Percentiles rank a stretch among this genome's conserved stretches.
phyloP scores from a whole-genome alignment of 1,140 invertebrate genomes.

The Pomacea maculata region DNA sequence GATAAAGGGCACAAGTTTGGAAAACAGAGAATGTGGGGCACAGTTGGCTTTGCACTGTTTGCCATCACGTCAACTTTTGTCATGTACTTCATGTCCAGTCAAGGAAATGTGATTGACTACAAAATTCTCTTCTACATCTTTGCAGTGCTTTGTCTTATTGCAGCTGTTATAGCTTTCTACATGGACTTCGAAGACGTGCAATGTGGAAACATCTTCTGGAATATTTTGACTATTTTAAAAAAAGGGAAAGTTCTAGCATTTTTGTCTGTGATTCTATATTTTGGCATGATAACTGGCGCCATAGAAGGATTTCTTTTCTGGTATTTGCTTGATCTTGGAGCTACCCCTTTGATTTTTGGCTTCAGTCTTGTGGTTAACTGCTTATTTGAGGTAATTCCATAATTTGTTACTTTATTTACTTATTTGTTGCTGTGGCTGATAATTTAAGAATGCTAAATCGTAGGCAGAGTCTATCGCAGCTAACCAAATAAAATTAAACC shows the following conservation, averaged over 20 bases:
- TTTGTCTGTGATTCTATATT: constrained; percentile 28
- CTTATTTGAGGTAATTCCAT: constrained; percentile 25
- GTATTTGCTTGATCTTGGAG: constrained; percentile 28
- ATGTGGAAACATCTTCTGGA: constrained; percentile 21
- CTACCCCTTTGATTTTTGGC: constrained; percentile 24
- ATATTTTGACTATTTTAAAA: constrained; percentile 36
- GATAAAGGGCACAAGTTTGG: constrained; percentile 27
- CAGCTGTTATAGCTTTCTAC: constrained; percentile 38
- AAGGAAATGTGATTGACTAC: constrained; percentile 36
- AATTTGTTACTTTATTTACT: not conserved
- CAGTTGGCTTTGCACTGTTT: constrained; percentile 32
- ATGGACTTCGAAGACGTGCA: constrained; percentile 36
- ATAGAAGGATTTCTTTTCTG: constrained; percentile 35
- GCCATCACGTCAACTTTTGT: constrained; percentile 51
- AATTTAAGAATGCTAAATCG: constrained; percentile 68
- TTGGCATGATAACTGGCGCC: constrained; percentile 31
- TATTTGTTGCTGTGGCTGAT: constrained; percentile 69
- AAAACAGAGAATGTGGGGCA: constrained; percentile 29
- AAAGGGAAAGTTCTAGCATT: constrained; percentile 27
- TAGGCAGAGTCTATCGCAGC: no score
- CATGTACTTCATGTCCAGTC: constrained; percentile 43
- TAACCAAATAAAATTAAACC: no score
- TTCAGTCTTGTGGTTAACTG: constrained; percentile 31
- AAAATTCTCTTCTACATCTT: constrained; percentile 52
- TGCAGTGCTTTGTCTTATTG: constrained; percentile 32